Conservation (phyloP, 2,888 invertebrate species). For the Stenurella melanura region DNA sequence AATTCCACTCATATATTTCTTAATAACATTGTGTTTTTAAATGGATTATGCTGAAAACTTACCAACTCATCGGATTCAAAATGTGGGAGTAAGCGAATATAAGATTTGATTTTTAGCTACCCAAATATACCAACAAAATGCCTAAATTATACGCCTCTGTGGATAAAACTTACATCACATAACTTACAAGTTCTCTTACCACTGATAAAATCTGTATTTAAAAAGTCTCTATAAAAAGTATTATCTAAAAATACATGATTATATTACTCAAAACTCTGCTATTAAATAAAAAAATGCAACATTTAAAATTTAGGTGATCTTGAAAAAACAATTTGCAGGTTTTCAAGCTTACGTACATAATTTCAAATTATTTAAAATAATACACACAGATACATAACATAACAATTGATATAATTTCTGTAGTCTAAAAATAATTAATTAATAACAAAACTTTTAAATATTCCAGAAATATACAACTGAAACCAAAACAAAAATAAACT, state of each 20-base stretch:
- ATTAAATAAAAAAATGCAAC: constrained; percentile 51
- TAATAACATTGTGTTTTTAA: too few species aligned
- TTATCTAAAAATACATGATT: background rate
- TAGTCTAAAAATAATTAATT: constrained; percentile 38
- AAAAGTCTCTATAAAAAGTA: background rate
- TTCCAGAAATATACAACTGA: constrained; percentile 37
- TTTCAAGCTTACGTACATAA: constrained; percentile 42
- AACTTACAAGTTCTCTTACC: background rate
- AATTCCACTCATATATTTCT: too few species aligned
- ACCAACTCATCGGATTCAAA: too few species aligned
- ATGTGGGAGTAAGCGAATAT: too few species aligned
- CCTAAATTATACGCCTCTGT: too few species aligned
- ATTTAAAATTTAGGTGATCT: constrained; percentile 40
- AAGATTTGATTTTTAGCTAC: too few species aligned
- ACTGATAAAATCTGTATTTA: background rate
- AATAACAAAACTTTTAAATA: constrained; percentile 24
- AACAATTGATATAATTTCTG: constrained; percentile 40
- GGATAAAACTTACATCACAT: too few species aligned
- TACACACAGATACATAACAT: constrained; percentile 33
- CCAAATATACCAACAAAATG: too few species aligned
- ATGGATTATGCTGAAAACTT: too few species aligned
- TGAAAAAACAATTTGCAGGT: constrained; percentile 56
- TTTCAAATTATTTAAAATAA: constrained; percentile 26
- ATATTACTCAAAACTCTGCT: constrained; percentile 43
- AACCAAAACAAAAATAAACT: constrained; percentile 33